Percentiles rank a stretch among this genome's conserved stretches.
phyloP scores from a whole-genome alignment of 2,888 invertebrate species.

The Dione juno region DNA sequence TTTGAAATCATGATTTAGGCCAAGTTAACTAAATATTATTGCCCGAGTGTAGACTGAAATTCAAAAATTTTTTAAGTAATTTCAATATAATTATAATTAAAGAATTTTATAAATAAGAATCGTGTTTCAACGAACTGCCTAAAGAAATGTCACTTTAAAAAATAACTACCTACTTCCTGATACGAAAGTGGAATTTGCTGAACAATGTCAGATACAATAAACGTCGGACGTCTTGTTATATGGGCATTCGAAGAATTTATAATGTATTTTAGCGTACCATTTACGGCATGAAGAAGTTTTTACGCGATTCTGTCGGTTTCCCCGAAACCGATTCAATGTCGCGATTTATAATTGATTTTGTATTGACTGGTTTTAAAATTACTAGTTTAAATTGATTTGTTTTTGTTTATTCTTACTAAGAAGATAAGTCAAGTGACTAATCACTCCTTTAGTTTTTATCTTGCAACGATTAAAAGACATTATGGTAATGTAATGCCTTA shows the following conservation, averaged over 20 bases:
- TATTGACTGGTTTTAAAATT: not conserved
- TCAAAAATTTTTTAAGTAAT: not conserved
- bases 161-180: constrained; percentile 17
- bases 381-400: not conserved
- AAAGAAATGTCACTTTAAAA: constrained; percentile 7
- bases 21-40: not conserved
- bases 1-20: not conserved
- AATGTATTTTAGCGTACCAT: constrained; percentile 8
- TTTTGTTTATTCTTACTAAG: not conserved
- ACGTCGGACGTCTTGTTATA: constrained; percentile 8
- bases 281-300: constrained; percentile 15
- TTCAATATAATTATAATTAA: not conserved
- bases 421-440: not conserved
- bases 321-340: constrained; percentile 10
- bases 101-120: not conserved
- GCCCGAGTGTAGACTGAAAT: not conserved
- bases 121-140: not conserved
- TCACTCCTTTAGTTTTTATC: not conserved
- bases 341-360: constrained; percentile 19
- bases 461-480: no score
- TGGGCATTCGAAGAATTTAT: constrained; percentile 19
- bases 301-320: constrained; percentile 12
- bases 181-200: constrained; percentile 24
- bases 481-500: no score
- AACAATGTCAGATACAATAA: constrained; percentile 25